phyloP scores from a whole-genome alignment of 2,888 invertebrate species.

The Muschampia plurimacula region DNA sequence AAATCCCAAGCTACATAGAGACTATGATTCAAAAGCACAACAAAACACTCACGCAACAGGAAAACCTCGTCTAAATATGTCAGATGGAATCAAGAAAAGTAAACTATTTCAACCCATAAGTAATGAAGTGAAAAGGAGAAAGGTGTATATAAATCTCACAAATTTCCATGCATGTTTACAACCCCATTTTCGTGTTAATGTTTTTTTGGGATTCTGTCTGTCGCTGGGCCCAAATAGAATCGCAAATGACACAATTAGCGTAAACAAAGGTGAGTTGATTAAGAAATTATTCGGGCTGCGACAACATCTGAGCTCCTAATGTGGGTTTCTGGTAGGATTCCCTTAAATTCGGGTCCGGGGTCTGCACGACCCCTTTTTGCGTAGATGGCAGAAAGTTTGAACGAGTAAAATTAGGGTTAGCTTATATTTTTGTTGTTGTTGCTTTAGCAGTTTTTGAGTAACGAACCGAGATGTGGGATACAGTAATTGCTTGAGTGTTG shows the following conservation, averaged over 20 bases:
- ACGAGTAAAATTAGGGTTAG: slow-evolving; percentile 44
- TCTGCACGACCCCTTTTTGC: slow-evolving; percentile 53
- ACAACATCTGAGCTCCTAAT: slow-evolving; percentile 57
- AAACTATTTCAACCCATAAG: slow-evolving; percentile 24
- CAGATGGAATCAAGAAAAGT: slow-evolving; percentile 1
- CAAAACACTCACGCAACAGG: background rate
- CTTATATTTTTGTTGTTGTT: slow-evolving; percentile 41
- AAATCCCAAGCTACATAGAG: background rate
- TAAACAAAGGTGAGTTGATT: slow-evolving; percentile 74
- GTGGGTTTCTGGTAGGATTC: slow-evolving; percentile 48
- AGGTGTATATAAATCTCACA: slow-evolving; percentile 42
- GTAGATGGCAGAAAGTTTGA: slow-evolving; percentile 46
- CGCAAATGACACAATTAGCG: slow-evolving; percentile 69
- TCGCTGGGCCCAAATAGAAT: slow-evolving; percentile 65
- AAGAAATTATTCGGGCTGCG: slow-evolving; percentile 66
- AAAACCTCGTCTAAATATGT: slow-evolving; percentile 8
- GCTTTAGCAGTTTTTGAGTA: slow-evolving; percentile 20
- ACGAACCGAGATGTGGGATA: background rate
- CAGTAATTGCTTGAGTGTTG: slow-evolving; percentile 1
- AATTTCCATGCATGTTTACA: slow-evolving; percentile 45
- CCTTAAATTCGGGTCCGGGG: slow-evolving; percentile 52
- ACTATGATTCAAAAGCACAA: background rate
- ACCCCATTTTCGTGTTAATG: slow-evolving; percentile 52
- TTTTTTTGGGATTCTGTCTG: slow-evolving; percentile 58
- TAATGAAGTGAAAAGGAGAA: slow-evolving; percentile 4